Base-by-base conservation (phyloP, 2,888 invertebrate genomes). In the Drosophila monieri region DNA sequence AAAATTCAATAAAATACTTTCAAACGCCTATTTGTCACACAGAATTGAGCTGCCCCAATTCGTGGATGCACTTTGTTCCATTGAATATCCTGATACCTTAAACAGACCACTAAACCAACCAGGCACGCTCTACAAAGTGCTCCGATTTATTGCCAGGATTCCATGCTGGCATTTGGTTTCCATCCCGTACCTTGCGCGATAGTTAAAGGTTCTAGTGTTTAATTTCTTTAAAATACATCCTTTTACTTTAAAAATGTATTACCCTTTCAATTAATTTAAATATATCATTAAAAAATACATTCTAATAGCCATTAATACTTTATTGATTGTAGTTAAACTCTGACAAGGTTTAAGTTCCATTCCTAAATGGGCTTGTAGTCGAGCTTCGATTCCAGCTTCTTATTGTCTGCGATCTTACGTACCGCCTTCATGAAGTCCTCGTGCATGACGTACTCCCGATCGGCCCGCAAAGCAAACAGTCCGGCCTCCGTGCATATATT, bases 391-490 rank as follows among this genome's bases (percentile, higher is more conserved):
- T 99, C 99, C 57, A 99, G 92, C 91, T 99, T 98, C 93, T 99
- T 99, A 91, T 98, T 99, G 91, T 99, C 99, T 0, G 97, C 96
- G 0, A 99, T 97, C 92, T 99, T 99, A 57, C 99, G 94, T 0
- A 99, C 99, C 0, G 99, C 99, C 90, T 99, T 99, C 99, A 99
- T 99, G 83, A 99, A 97, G 91, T 99, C 99, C 93, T 99, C 99
- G 92, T 99, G 94, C 75, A 95, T 95, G 1, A 99, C 98, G 89
- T 97, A 99, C 90, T 99, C 99, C 39, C 99, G 93, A 92, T 99
- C 99, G 12, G 97, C 93, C 1, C 94, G 88, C 12, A 56, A 71
- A 0, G 99, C 99, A 93, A 98, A 99, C 1, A 97, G 92, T 3
- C 99, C 99, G 44, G 99, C 99, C 93, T 99, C 99, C 0, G 99